Percentiles rank a stretch among this genome's conserved stretches.
These are phyloP conservation scores for Scatophagus argus DNA, from an alignment of 2,113 vertebrate species.

Conservation along the genomic window DNA sequence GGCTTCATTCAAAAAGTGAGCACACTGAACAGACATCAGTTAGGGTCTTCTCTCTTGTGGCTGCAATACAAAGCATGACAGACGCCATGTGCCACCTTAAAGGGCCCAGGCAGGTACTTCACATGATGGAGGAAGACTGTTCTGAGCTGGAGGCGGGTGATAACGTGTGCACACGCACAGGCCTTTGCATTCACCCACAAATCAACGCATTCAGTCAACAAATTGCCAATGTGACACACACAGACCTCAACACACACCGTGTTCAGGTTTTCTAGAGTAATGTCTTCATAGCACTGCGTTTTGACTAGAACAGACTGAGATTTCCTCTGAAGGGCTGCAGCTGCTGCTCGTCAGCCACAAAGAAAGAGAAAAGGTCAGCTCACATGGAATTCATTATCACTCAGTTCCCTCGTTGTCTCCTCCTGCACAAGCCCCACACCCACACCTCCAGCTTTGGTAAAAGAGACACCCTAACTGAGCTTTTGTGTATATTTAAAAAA, in stretches of 20 bases:
- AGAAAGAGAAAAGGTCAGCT: constrained; percentile 63
- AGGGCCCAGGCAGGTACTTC: constrained; percentile 47
- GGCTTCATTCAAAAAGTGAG: background rate
- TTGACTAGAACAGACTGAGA: background rate
- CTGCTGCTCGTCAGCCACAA: constrained; percentile 37
- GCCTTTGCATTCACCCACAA: constrained; percentile 23
- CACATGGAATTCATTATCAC: constrained; percentile 22
- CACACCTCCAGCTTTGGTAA: background rate
- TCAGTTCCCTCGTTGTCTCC: constrained; percentile 26
- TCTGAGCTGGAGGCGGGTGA: constrained; percentile 48
- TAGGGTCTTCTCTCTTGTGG: background rate
- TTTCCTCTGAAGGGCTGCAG: constrained; percentile 50
- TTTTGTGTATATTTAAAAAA: background rate
- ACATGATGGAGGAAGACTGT: constrained; percentile 59
- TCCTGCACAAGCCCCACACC: background rate
- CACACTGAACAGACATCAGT: background rate
- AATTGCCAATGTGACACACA: background rate
- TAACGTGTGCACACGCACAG: constrained; percentile 21
- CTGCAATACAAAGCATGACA: constrained; percentile 31
- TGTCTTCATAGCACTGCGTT: constrained; percentile 18
- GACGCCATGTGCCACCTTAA: constrained; percentile 44
- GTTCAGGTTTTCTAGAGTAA: background rate
- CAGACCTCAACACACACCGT: background rate
- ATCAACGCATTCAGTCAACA: constrained; percentile 16
- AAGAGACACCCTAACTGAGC: background rate